phyloP scores from a whole-genome alignment of 1,140 invertebrate genomes.

The Protaetia brevitarsis region DNA sequence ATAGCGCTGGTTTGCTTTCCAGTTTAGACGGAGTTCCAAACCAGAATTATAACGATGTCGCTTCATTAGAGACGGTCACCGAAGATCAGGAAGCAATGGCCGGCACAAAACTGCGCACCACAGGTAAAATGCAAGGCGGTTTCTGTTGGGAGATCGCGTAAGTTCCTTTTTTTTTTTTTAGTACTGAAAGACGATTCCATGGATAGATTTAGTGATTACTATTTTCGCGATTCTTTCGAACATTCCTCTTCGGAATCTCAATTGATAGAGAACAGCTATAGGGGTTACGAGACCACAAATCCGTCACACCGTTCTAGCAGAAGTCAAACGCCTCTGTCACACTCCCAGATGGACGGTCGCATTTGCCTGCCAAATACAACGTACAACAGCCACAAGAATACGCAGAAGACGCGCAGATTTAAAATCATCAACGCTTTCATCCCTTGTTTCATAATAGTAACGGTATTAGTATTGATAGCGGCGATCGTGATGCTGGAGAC shows the following conservation, averaged over 20 bases:
- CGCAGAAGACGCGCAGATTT: constrained; percentile 50
- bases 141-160: not conserved
- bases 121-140: constrained; percentile 34
- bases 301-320: constrained; percentile 55
- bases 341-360: constrained; percentile 43
- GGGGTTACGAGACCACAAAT: constrained; percentile 51
- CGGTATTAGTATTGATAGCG: constrained; percentile 61
- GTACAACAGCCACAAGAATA: constrained; percentile 33
- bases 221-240: constrained; percentile 71
- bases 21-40: constrained; percentile 47
- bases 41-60: constrained; percentile 48
- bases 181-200: constrained; percentile 46
- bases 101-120: constrained; percentile 42
- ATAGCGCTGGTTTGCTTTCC: constrained; percentile 54
- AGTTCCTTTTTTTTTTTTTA: constrained; percentile 27
- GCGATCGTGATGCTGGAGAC: constrained; percentile 71
- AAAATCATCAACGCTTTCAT: constrained; percentile 67
- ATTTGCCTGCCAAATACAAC: constrained; percentile 39
- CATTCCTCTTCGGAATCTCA: constrained; percentile 74
- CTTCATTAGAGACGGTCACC: constrained; percentile 47
- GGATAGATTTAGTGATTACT: constrained; percentile 60
- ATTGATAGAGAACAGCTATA: constrained; percentile 53
- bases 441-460: constrained; percentile 67
- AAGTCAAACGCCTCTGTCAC: constrained; percentile 54
- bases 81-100: constrained; percentile 48